These are phyloP conservation scores for Heliconius eleuchia DNA, from an alignment of 1,140 invertebrate species.

Conservation along the genomic window DNA sequence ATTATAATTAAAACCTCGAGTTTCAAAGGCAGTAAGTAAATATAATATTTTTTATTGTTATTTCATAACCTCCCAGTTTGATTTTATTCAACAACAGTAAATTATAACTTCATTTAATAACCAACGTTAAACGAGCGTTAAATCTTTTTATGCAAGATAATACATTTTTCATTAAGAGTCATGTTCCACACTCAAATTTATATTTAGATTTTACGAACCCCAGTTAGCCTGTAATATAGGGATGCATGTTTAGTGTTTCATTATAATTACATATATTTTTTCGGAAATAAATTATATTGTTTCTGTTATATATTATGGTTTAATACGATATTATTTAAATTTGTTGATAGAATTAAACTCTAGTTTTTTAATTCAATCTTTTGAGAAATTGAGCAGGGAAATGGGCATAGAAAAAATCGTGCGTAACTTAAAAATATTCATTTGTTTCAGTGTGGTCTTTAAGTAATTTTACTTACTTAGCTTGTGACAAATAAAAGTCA, in stretches of 20 bases:
- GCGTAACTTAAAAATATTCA: too few relatives aligned
- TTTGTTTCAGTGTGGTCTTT: too few relatives aligned
- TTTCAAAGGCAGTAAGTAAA: conserved; percentile 49
- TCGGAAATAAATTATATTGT: too few relatives aligned
- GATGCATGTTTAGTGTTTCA: background rate
- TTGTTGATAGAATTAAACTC: too few relatives aligned
- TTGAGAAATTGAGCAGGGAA: too few relatives aligned
- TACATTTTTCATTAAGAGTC: conserved; percentile 57
- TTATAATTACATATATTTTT: background rate
- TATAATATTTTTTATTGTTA: conserved; percentile 72
- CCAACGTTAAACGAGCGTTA: conserved; percentile 64
- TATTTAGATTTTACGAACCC: conserved; percentile 3
- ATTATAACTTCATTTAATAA: conserved; percentile 80
- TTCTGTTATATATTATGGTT: too few relatives aligned
- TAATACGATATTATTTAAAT: too few relatives aligned
- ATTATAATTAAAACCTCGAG: conserved; percentile 57
- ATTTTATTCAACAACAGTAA: conserved; percentile 74
- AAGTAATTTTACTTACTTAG: too few relatives aligned
- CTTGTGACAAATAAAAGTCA: too few relatives aligned
- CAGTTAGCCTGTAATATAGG: too few relatives aligned
- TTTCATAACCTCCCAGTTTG: conserved; percentile 70
- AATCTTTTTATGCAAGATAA: conserved; percentile 75
- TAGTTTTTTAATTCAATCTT: too few relatives aligned
- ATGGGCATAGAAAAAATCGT: too few relatives aligned
- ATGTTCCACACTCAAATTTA: conserved; percentile 6